phyloP scores from a whole-genome alignment of 2,113 vertebrate genomes.

The Plectropomus leopardus region DNA sequence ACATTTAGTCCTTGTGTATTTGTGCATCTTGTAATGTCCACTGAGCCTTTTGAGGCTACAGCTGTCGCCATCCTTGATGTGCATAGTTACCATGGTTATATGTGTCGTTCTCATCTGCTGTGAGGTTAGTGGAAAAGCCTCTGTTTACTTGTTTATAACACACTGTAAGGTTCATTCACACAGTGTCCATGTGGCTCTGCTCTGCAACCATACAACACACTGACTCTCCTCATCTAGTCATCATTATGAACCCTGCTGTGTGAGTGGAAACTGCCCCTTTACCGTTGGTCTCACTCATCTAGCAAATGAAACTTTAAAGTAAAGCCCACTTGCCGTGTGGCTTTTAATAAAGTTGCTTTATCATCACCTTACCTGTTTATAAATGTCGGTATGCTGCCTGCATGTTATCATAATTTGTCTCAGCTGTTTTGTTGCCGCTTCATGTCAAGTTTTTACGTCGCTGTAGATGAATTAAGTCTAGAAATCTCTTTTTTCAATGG shows the following conservation, averaged over 20 bases:
- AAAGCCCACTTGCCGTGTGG: neutral
- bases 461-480: neutral
- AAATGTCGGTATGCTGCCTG: too few species aligned
- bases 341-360: neutral
- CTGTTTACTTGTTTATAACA: neutral
- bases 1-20: too few species aligned
- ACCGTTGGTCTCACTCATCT: too few species aligned
- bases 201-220: neutral
- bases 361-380: too few species aligned
- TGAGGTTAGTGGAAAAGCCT: neutral
- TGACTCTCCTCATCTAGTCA: neutral
- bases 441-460: neutral
- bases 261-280: neutral
- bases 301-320: neutral
- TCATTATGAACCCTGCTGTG: neutral
- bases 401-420: neutral
- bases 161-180: neutral
- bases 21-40: too few species aligned
- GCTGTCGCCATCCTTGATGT: neutral
- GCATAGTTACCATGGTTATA: slow-evolving; percentile 12
- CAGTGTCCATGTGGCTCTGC: neutral
- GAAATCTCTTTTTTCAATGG: too few species aligned
- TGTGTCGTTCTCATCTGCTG: neutral
- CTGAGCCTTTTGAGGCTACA: neutral
- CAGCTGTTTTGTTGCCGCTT: neutral